Conservation (phyloP, 2,888 invertebrate species). For the Hemicrepidius hirtus region DNA sequence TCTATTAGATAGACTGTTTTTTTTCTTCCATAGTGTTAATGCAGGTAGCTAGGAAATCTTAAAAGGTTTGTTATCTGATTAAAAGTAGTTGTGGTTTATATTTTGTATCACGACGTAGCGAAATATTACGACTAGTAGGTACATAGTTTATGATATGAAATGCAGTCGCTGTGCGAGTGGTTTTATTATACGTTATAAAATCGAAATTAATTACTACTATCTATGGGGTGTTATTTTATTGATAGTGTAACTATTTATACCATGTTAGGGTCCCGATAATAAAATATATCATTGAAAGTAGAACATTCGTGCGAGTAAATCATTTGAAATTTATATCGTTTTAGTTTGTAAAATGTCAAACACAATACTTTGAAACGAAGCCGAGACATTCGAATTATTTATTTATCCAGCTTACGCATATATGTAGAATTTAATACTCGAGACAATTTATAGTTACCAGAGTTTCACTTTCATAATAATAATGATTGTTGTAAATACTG, state of each 20-base stretch:
- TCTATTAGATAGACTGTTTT: slow-evolving; percentile 45
- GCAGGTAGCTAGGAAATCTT: slow-evolving; percentile 49
- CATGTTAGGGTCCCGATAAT: slow-evolving; percentile 39
- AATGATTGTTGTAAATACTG: slow-evolving; percentile 34
- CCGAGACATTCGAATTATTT: slow-evolving; percentile 25
- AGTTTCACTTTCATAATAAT: slow-evolving; percentile 38
- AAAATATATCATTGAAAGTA: slow-evolving; percentile 53
- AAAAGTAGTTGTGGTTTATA: slow-evolving; percentile 41
- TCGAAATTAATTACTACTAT: slow-evolving; percentile 37
- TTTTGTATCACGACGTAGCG: slow-evolving; percentile 37
- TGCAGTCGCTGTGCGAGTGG: slow-evolving; percentile 3
- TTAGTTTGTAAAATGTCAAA: slow-evolving; percentile 34
- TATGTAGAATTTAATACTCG: slow-evolving; percentile 19
- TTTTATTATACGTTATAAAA: slow-evolving; percentile 37
- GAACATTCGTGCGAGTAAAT: slow-evolving; percentile 48
- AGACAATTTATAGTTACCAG: slow-evolving; percentile 29
- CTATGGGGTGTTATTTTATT: slow-evolving; percentile 55
- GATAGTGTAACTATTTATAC: slow-evolving; percentile 41
- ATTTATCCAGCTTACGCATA: slow-evolving; percentile 27
- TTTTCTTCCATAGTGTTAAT: slow-evolving; percentile 8
- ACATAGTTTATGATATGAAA: slow-evolving; percentile 11
- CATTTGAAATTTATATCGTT: slow-evolving; percentile 32
- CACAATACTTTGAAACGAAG: slow-evolving; percentile 25
- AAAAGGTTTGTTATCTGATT: slow-evolving; percentile 53
- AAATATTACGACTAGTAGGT: slow-evolving; percentile 40